Base-by-base conservation (phyloP, 92 coral and sea anemone genomes). In the Epizoanthus fatuus region DNA sequence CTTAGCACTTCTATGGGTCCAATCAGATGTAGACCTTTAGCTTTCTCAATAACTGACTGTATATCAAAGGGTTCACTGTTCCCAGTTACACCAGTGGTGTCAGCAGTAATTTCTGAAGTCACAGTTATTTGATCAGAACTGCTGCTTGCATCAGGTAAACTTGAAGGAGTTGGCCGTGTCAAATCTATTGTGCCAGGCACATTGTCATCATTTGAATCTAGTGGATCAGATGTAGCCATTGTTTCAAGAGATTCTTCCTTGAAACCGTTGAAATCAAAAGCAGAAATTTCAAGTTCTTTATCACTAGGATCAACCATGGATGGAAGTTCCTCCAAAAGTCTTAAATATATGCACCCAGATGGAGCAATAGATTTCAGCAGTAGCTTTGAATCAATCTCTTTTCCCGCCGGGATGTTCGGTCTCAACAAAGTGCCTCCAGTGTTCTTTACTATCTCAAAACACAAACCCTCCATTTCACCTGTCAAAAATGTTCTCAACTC, bases 301-400 rank as follows among this genome's bases (percentile, higher is more conserved):
- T 60, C 66, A 60, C 66, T 60, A 32, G 66, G 66, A 60, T 60
- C 66, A 60, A 60, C 15, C 66, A 60, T 60, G 38, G 66, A 60
- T 60, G 66, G 35, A 60, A 60, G 66, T 60, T 60, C 66, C 38
- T 84, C 88, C 88, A 87, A 17, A 15, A 81, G 86, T 37, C 83
- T 75, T 15, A 84, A 25, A 63, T 89, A 89, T 52, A 89, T 52
- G 60, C 52, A 53, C 9, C 93, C 89, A 13, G 86, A 75, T 47
- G 89, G 92, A 70, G 92, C 89, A 89, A 84, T 89, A 16, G 93
- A 89, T 52, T 86, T 81, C 3, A 75, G 91, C 63, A 90, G 86
- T 32, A 90, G 86, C 79, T 90, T 73, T n/a, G 91, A 81, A 90
- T 90, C 91, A 20, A 82, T 76, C 22, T 86, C 81, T 45, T 90